Evolutionary conservation across 1,140 invertebrate genomes (phyloP).

Genomic region (Hypothenemus hampei): DNA sequence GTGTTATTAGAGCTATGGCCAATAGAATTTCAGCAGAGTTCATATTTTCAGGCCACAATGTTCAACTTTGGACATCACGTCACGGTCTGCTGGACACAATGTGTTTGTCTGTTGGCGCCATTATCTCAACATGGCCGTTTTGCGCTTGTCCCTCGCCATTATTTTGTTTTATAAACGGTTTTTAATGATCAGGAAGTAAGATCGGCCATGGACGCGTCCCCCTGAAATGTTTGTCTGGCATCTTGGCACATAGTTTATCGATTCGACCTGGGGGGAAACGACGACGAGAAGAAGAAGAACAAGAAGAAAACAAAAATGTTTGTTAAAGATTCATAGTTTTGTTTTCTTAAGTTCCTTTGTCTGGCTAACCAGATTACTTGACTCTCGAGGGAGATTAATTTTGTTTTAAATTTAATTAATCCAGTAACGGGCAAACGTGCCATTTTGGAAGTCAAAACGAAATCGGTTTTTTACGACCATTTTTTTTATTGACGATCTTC

Average conservation of each 20-base stretch:
- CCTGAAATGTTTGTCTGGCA: no score
- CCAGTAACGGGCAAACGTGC: conserved; percentile 17
- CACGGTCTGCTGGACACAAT: conserved; percentile 25
- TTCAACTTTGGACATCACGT: conserved; percentile 16
- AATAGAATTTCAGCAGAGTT: no score
- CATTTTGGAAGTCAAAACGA: conserved; percentile 22
- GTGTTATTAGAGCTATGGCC: no score
- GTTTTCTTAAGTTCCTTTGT: conserved; percentile 22
- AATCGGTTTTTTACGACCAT: conserved; percentile 19
- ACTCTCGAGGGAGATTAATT: conserved; percentile 22
- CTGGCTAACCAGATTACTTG: conserved; percentile 16
- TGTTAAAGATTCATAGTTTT: conserved; percentile 26
- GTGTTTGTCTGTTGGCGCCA: conserved; percentile 25
- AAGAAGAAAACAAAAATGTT: conserved; percentile 11
- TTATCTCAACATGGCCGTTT: conserved; percentile 22
- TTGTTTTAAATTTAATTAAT: conserved; percentile 29
- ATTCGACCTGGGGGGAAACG: conserved; percentile 3
- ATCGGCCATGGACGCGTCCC: no score
- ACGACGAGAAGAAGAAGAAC: no score
- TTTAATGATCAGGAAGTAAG: conserved; percentile 17
- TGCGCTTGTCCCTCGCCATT: conserved; percentile 8
- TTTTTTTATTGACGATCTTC: no score
- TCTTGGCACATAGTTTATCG: no score
- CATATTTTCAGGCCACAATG: conserved; percentile 19
- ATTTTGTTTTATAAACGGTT: conserved; percentile 26